phyloP scores from a whole-genome alignment of 2,888 invertebrate species.

The Eilema griseolum region DNA sequence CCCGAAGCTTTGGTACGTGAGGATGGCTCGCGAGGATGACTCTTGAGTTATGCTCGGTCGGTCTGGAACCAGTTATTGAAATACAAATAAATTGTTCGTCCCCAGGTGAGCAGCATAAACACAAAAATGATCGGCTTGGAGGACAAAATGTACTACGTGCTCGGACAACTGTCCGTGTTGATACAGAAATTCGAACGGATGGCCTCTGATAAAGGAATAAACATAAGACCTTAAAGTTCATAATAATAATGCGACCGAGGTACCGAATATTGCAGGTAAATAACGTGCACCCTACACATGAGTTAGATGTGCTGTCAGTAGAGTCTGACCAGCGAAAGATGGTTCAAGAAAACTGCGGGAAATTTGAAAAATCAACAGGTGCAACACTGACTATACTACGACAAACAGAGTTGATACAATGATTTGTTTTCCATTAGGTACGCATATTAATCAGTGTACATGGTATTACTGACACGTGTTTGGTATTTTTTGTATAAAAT shows the following conservation, averaged over 20 bases:
- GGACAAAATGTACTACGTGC: slow-evolving; percentile 92
- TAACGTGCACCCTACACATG: not conserved
- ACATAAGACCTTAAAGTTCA: slow-evolving; percentile 89
- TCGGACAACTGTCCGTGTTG: slow-evolving; percentile 92
- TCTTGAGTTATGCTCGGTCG: too few relatives aligned
- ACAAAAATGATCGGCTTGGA: slow-evolving; percentile 92
- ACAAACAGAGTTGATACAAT: too few relatives aligned
- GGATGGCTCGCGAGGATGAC: too few relatives aligned
- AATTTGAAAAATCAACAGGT: too few relatives aligned
- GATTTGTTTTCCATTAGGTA: too few relatives aligned
- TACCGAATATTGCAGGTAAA: slow-evolving; percentile 56
- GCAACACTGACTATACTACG: too few relatives aligned
- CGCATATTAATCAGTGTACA: too few relatives aligned
- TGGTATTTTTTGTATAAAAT: too few relatives aligned
- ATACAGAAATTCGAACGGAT: slow-evolving; percentile 95
- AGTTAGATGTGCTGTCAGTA: not conserved
- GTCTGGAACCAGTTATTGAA: not conserved
- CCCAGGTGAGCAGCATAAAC: slow-evolving; percentile 91
- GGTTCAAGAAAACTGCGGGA: too few relatives aligned
- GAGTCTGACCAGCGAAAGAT: too few relatives aligned
- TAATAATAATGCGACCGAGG: slow-evolving; percentile 74
- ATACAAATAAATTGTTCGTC: slow-evolving; percentile 37
- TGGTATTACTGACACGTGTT: too few relatives aligned
- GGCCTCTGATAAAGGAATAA: slow-evolving; percentile 89
- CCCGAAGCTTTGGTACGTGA: too few relatives aligned